Conservation (phyloP, 2,888 invertebrate genomes). For the Galeopsomyia nigrocyanea region DNA sequence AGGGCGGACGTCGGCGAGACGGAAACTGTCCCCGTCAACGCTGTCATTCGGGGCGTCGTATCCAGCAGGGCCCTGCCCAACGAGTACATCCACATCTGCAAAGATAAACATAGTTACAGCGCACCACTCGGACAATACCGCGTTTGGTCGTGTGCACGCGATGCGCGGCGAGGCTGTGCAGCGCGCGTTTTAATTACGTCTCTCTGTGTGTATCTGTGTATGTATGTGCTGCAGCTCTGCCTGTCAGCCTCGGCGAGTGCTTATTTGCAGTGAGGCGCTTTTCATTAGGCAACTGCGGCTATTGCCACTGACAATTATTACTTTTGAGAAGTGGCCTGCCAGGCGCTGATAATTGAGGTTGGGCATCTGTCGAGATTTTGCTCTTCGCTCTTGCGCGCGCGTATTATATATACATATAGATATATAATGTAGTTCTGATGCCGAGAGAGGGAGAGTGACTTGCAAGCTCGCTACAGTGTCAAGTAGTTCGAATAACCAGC, state of each 20-base stretch:
- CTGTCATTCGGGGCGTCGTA: constrained; percentile 67
- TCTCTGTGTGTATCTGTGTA: too few relatives aligned
- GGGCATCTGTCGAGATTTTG: too few relatives aligned
- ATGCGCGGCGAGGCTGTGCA: neutral
- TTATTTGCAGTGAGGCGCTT: constrained; percentile 9
- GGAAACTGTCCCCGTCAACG: constrained; percentile 67
- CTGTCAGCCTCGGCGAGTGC: neutral
- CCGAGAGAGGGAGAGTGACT: too few relatives aligned
- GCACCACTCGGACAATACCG: neutral
- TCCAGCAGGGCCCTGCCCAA: constrained; percentile 73
- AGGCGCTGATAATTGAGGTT: neutral
- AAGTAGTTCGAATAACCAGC: too few relatives aligned
- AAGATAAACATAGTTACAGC: constrained; percentile 53
- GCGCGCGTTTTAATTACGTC: constrained; percentile 29
- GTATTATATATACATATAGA: too few relatives aligned
- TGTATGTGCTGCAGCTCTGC: too few relatives aligned
- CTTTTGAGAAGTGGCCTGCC: neutral
- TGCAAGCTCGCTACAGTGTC: too few relatives aligned
- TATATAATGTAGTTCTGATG: too few relatives aligned
- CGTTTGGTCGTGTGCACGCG: too few relatives aligned
- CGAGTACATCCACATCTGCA: constrained; percentile 76
- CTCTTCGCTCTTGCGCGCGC: too few relatives aligned
- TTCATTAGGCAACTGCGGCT: constrained; percentile 18
- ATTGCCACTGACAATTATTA: constrained; percentile 11
- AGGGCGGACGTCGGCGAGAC: constrained; percentile 71